Evolutionary conservation across 1,140 invertebrate species (phyloP).

Genomic region (Grapholita molesta): DNA sequence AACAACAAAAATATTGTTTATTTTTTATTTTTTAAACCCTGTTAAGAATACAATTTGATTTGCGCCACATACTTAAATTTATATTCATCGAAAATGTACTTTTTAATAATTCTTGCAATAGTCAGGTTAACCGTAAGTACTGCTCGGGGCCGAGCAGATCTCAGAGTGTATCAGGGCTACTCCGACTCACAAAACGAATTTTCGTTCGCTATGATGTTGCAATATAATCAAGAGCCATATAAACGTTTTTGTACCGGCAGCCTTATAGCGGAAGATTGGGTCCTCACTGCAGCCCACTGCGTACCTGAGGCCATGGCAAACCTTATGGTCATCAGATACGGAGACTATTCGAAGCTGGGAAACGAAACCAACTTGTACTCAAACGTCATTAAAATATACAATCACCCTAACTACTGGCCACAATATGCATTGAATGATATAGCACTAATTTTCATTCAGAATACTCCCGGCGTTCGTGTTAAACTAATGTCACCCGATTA

Average conservation of each 20-base stretch:
- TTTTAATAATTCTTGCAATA: neutral
- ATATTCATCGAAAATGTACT: neutral
- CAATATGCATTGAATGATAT: neutral
- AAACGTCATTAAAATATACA: neutral
- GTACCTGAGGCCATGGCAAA: neutral
- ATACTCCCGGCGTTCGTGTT: neutral
- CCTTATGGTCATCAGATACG: neutral
- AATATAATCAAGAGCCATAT: neutral
- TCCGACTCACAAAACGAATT: neutral
- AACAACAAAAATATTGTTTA: too few relatives aligned
- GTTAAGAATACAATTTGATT: neutral
- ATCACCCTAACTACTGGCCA: neutral
- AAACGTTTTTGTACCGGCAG: neutral
- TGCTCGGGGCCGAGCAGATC: neutral
- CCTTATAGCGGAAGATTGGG: neutral
- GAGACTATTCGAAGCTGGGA: neutral
- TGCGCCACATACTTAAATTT: too few relatives aligned
- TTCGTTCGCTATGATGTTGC: neutral
- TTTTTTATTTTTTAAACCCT: neutral
- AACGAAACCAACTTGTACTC: neutral
- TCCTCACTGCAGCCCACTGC: neutral
- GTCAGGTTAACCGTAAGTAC: neutral
- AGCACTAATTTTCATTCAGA: neutral
- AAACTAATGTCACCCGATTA: neutral
- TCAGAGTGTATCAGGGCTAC: neutral